Conservation (phyloP, 2,113 vertebrate species). For the Parus major region DNA sequence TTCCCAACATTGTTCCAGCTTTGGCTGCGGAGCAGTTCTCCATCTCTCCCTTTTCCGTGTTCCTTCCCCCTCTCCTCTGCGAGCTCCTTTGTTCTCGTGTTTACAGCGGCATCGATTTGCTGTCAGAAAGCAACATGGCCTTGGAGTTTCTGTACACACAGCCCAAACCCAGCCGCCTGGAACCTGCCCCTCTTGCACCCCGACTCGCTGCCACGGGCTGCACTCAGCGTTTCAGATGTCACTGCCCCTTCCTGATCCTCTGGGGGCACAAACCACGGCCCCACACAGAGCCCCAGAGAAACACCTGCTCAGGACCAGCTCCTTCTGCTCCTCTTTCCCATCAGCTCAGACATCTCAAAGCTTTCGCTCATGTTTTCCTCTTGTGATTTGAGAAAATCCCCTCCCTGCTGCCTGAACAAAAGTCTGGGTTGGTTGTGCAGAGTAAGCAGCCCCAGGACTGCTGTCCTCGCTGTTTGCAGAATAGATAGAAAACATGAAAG, state of each 20-base stretch:
- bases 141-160: constrained; percentile 15
- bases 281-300: not conserved
- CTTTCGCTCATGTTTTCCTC: not conserved
- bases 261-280: not conserved
- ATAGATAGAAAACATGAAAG: accelerated
- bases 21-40: not conserved
- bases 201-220: accelerated
- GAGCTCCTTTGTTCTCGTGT: constrained; percentile 62
- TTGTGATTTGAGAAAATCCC: not conserved
- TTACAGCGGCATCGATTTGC: constrained; percentile 66
- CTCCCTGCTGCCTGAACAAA: not conserved
- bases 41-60: constrained; percentile 34
- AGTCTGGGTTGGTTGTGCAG: not conserved
- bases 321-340: not conserved
- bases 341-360: not conserved
- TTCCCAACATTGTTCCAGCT: constrained; percentile 51
- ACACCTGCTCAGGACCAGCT: not conserved
- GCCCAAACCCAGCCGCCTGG: not conserved
- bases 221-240: not conserved
- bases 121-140: constrained; percentile 51
- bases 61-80: constrained; percentile 52
- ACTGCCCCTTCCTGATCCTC: not conserved
- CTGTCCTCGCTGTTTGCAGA: not conserved
- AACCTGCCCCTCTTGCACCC: not conserved
- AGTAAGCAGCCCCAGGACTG: not conserved